Base-by-base conservation (phyloP, 2,888 invertebrate genomes). In the Drosophila multiciliata region DNA sequence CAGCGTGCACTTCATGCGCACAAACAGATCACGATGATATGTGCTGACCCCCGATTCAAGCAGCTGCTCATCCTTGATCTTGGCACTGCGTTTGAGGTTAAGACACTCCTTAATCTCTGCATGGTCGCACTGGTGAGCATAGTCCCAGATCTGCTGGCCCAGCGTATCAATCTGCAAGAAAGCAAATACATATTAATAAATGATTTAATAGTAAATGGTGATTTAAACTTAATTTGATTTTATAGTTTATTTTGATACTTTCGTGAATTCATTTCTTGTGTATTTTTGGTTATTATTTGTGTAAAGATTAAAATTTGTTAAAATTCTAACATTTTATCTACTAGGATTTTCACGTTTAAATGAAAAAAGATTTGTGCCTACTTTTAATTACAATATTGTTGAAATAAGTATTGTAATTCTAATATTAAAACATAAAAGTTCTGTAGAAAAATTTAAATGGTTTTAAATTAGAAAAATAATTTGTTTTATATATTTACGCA, bases 71-170 rank as follows among this genome's bases (percentile, higher is more conserved):
- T 92, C 90, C 81, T 92, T 93, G 49, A 91, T 74, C 77, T 92
- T 90, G 53, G 82, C 90, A 66, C 83, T 91, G 63, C 90, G 92
- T 69, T 92, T 94, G 2, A 93, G 90, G 69, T 95, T 95, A 12
- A 95, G 92, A 0, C 95, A 94, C 62, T 95, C 95, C 48, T 95
- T 94, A 38, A 99, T 95, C 93, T 99, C 99, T 36, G 97, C 97
- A 91, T 99, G 98, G 93, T 99, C 99, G 92, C 98, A 98, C 5
- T 98, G 98, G 93, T 99, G 99, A 75, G 97, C 96, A 93, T 98
- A 99, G 91, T 99, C 99, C 93, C 96, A 98, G 48, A 99, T 95
- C 91, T 96, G 97, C 92, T 98, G 98, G 1, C 99, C 99, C 95
- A 99, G 96, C 91, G 99, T 95, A 92, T 99, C 99, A 94, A 98